Evolutionary conservation across 2,797 vertebrate species (phyloP).

Genomic region (Eleutherodactylus coqui): DNA sequence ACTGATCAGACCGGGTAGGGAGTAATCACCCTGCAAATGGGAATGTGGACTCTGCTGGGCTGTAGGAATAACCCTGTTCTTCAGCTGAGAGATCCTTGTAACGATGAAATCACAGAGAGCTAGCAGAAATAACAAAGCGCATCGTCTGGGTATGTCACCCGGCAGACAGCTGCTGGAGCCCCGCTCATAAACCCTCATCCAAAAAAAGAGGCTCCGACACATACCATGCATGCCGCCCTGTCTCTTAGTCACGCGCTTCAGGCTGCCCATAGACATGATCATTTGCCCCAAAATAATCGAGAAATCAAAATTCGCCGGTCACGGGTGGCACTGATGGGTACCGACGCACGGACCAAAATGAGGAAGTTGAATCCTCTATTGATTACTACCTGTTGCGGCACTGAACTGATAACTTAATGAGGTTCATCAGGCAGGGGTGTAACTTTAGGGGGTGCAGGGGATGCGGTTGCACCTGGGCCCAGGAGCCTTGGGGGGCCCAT

Average conservation of each 20-base stretch:
- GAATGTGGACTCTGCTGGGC: neutral
- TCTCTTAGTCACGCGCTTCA: neutral
- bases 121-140: neutral
- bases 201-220: neutral
- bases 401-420: no score
- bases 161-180: neutral
- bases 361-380: no score
- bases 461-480: no score
- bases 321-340: no score
- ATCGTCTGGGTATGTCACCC: conserved; percentile 24
- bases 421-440: no score
- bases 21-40: neutral
- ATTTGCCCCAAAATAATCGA: neutral
- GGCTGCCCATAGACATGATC: neutral
- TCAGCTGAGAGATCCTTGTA: neutral
- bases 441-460: no score
- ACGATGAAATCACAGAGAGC: neutral
- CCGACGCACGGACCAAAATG: no score
- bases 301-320: no score
- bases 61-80: neutral
- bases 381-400: no score
- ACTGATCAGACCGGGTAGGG: neutral
- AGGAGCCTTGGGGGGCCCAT: no score
- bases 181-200: conserved; percentile 14
- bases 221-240: neutral